Conservation (phyloP, 2,888 invertebrate genomes). For the Drosophila diplacantha region DNA sequence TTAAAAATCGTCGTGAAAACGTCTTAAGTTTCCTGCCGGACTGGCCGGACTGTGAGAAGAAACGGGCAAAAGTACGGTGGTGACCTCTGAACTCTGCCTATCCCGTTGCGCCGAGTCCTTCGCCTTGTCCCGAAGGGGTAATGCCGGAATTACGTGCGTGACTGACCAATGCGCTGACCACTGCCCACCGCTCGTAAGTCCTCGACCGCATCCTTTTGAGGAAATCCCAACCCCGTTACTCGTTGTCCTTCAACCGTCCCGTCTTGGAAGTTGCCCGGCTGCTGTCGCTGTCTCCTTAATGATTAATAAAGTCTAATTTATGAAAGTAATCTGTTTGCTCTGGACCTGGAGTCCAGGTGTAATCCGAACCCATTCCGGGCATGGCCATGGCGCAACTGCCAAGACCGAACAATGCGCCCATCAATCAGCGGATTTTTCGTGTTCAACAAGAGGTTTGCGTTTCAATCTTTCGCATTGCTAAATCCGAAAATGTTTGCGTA, state of each 20-base stretch:
- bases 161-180: conserved; percentile 76
- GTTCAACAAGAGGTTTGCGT: conserved; percentile 49
- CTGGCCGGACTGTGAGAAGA: conserved; percentile 72
- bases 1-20: conserved; percentile 72
- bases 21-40: conserved; percentile 68
- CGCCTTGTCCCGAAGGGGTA: conserved; percentile 36
- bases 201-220: conserved; percentile 61
- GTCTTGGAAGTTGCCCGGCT: conserved; percentile 32
- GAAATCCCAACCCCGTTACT: conserved; percentile 59
- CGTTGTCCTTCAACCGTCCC: conserved; percentile 68
- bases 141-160: conserved; percentile 70
- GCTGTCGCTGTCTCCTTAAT: conserved; percentile 69
- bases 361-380: conserved; percentile 55
- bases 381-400: conserved; percentile 60
- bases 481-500: conserved; percentile 49
- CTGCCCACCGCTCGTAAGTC: conserved; percentile 64
- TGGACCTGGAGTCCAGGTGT: conserved; percentile 49
- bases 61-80: conserved; percentile 74
- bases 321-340: conserved; percentile 74
- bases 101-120: conserved; percentile 47
- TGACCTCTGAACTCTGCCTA: conserved; percentile 73
- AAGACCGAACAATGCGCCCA: conserved; percentile 72
- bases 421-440: conserved; percentile 71
- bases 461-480: conserved; percentile 35
- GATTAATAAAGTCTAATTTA: conserved; percentile 76